Evolutionary conservation across 2,888 invertebrate genomes (phyloP).

Genomic region (Drosophila robusta): DNA sequence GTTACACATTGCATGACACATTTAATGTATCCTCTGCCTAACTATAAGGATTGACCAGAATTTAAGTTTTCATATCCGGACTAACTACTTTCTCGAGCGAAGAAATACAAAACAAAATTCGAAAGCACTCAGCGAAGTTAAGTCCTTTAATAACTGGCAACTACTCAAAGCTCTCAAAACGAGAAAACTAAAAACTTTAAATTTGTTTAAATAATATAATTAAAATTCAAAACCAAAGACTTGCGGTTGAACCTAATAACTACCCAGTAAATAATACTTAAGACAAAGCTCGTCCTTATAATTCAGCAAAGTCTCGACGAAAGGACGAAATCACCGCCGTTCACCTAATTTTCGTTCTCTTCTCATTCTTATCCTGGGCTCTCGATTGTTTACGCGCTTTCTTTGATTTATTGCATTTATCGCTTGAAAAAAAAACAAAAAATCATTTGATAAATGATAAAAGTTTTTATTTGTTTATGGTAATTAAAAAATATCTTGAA

Average conservation of each 20-base stretch:
- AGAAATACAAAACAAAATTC: background rate
- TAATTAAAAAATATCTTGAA: constrained; percentile 74
- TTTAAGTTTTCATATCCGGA: background rate
- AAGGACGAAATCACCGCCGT: constrained; percentile 35
- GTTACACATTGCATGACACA: background rate
- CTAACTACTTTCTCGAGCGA: background rate
- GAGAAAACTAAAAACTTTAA: constrained; percentile 1
- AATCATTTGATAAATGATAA: constrained; percentile 71
- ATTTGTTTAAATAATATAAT: constrained; percentile 1
- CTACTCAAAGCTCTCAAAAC: background rate
- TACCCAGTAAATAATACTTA: background rate
- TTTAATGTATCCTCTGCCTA: no score
- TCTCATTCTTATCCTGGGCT: constrained; percentile 25
- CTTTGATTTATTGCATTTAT: constrained; percentile 73
- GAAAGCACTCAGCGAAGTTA: background rate
- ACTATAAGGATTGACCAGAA: background rate
- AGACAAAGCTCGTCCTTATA: background rate
- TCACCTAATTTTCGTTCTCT: background rate
- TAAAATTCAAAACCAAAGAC: background rate
- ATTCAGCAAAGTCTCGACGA: constrained; percentile 7
- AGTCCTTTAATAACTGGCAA: background rate
- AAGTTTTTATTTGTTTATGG: constrained; percentile 69
- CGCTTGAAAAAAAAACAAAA: constrained; percentile 23
- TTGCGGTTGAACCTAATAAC: background rate
- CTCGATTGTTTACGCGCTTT: constrained; percentile 62